Base-by-base conservation (phyloP, 2,888 invertebrate genomes). In the Trichopria drosophilae region DNA sequence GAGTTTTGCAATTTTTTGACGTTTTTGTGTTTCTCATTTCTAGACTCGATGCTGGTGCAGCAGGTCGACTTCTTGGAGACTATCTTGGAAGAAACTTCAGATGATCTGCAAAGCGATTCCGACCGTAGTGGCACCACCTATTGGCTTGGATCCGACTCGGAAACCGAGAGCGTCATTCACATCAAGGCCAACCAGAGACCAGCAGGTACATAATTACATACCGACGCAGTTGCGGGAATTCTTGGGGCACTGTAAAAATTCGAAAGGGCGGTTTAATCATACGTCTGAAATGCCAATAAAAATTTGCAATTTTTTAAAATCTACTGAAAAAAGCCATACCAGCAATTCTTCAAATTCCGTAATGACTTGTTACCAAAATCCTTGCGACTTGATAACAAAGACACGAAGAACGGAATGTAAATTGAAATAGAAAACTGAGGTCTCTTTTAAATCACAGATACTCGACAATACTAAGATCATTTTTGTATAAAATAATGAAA, bases 11-110 rank as follows among this genome's bases (percentile, higher is more conserved):
- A 10, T 40, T 36, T n/a, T 12, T 29, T 31, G 35, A 35, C 16
- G 12, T 31, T 34, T 46, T 35, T 16, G n/a, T n/a, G n/a, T n/a
- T n/a, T 28, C 15, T 7, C 45, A 19, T 47, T 62, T 58, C 15
- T 60, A 70, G 69, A 71, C 35, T 64, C 68, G 23, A 65, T 69
- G 61, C 51, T 71, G 23, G 67, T 68, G 65, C 82, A 83, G 67
- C 82, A 84, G 63, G 81, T 80, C 62, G 81, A 85, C 69, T 87
- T 86, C 75, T 81, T 91, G 78, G 91, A 92, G 76, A 91, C 92
- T 19, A 92, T 92, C 72, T 82, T 90, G 67, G 92, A 92, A 77
- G 92, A 92, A 77, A 91, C 91, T 13, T 89, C 90, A 62, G 91
- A 92, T 77, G 91, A 92, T 69, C 78, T 88, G 61, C 83, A 85